Evolutionary conservation across 2,888 invertebrate species (phyloP), one percentile per base, ranked within the genome.

Genomic region (Adelognathus sp.): DNA sequence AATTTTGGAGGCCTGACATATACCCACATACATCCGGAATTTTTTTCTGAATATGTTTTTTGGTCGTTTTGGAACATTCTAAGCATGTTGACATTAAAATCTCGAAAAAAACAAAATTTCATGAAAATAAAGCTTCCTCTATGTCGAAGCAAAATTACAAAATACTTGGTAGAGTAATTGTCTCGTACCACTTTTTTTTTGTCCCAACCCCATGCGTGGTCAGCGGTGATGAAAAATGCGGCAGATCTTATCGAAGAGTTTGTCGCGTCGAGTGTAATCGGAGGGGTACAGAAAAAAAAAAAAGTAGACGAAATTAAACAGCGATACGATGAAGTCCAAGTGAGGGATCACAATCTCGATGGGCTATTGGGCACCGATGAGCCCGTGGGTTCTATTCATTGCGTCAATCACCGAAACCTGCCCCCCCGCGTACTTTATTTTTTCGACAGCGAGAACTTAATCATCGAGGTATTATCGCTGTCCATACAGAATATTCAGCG

Each of bases 321-420:
- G 41, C 61, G 46, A 73, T 73, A 56, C 39, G 63, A 77, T 31
- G 46, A 73, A 50, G 63, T 52, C 60, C 36, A 3, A 3, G 18
- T 39, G 56, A 4, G 29, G 72, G 44, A 66, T 72, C 54, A 66
- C 33, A 71, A 76, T 76, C 66, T 50, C 36, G 21, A 60, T 36
- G 33, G 21, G 7, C 18, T 7, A 39, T 60, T 24, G 21, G 36
- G 18, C 7, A 39, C 29, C 18, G 31, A 56, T 56, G 29, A 11
- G 63, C 31, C 61, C 24, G 58, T 39, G 50, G 18, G 56, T 31
- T 50, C 41, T 36, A 78, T 69, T 78, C 73, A 69, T 50, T 27
- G 73, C 63, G 73, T 78, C 78, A 73, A 78, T 78, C 69, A 72
- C 61, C 72, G 11, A 61, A 77, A n/a, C n/a, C n/a, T n/a, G n/a